These are phyloP conservation scores for Drosophila rufa DNA, from an alignment of 1,140 invertebrate genomes.

Conservation along the genomic window DNA sequence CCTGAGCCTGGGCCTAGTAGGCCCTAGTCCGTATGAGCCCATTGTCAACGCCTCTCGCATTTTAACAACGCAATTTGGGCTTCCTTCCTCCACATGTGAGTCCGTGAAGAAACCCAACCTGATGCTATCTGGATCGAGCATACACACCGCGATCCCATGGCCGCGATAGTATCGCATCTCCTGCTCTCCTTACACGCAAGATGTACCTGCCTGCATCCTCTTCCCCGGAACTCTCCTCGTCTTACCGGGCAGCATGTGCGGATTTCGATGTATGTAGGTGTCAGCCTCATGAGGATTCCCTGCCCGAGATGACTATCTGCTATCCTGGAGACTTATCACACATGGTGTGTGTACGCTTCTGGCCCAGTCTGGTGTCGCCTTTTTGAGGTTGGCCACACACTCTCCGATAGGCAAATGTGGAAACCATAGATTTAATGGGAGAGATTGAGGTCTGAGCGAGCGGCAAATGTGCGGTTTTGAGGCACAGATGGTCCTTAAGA, in stretches of 20 bases:
- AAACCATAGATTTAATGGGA: conserved; percentile 40
- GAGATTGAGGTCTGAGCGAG: no score
- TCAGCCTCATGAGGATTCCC: conserved; percentile 68
- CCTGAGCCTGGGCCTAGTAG: conserved; percentile 11
- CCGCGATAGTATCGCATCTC: conserved; percentile 37
- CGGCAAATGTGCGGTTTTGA: conserved; percentile 42
- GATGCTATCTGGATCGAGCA: conserved; percentile 61
- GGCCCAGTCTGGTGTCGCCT: conserved; percentile 12
- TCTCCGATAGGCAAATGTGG: conserved; percentile 62
- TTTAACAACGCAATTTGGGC: conserved; percentile 81
- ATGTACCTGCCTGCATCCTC: conserved; percentile 32
- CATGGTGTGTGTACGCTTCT: conserved; percentile 7
- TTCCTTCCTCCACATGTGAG: conserved; percentile 61
- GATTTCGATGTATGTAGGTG: conserved; percentile 76
- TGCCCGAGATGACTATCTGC: conserved; percentile 56
- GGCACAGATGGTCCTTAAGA: conserved; percentile 21
- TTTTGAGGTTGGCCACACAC: conserved; percentile 41
- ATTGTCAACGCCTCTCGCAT: conserved; percentile 79
- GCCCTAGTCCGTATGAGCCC: conserved; percentile 37
- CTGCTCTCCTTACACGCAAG: conserved; percentile 48
- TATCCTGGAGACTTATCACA: conserved; percentile 38
- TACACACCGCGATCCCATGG: conserved; percentile 45
- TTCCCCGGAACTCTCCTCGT: conserved; percentile 28
- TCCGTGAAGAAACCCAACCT: conserved; percentile 45
- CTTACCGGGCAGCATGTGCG: conserved; percentile 68